Base-by-base conservation (phyloP, 2,888 invertebrate species). In the Hirtodrosophila alboralis region DNA sequence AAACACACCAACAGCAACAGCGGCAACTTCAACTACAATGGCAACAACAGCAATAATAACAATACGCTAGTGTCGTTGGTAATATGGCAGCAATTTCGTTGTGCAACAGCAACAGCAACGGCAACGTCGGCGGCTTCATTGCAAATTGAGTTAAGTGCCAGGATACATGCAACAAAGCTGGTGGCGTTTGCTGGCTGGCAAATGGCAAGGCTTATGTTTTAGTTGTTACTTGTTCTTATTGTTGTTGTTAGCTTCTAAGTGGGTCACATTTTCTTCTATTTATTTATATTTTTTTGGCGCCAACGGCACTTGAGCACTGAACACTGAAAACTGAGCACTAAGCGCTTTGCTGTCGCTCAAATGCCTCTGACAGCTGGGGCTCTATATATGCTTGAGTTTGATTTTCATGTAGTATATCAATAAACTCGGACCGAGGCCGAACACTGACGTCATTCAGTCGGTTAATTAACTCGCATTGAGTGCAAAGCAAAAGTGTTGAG, bases 101-200 rank as follows among this genome's bases (percentile, higher is more conserved):
- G 54, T 64, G 67, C 53, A 53, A n/a, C 48, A 51, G 33, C 53
- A 62, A 40, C 43, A 58, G 40, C 59, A 41, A 30, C 36, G 43
- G 9, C 30, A 14, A 44, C 36, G 27, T 27, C 61, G 54, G 49
- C 60, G 56, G 61, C 61, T 77, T 75, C 71, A 73, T 72, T 75
- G 84, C 81, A 87, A 85, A 85, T 85, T 78, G 84, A 85, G 75
- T 85, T 87, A 85, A 81, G 86, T 81, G 84, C 66, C 76, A 56
- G 62, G 68, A 62, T 68, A 75, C 79, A 79, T 79, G 86, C 79
- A 85, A 79, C 59, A 49, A 45, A 30, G 27, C 45, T 23, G 30
- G 12, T 8, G 38, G 8, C 12, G 1, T 14, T 7, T 47, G 47
- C 10, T 45, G 43, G 36, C 80, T 70, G 76, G 45, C 66, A 76